These are phyloP conservation scores for Podargus strigoides DNA, from an alignment of 2,797 vertebrate genomes.

Conservation along the genomic window DNA sequence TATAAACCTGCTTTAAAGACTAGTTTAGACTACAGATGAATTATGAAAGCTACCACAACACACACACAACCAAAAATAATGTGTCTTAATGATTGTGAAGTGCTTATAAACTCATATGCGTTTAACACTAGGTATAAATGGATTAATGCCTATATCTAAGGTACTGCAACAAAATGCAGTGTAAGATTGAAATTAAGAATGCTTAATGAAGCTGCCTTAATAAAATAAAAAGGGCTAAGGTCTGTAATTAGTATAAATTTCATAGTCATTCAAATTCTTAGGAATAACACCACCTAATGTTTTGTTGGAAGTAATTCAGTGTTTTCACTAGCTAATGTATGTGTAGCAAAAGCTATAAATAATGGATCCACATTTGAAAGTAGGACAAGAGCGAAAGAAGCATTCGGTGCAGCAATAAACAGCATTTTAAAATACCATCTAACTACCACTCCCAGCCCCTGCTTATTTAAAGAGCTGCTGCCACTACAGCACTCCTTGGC, in stretches of 20 bases:
- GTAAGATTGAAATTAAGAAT: neutral
- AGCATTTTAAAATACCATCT: conserved; percentile 47
- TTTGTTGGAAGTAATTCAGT: conserved; percentile 37
- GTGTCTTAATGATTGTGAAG: neutral
- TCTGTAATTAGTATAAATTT: conserved; percentile 21
- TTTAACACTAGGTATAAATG: neutral
- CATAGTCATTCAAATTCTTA: conserved; percentile 43
- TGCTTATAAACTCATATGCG: neutral
- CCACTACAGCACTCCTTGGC: conserved; percentile 35
- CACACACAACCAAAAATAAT: neutral
- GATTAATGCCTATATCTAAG: neutral
- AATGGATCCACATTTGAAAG: conserved; percentile 47
- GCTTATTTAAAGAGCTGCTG: conserved; percentile 50
- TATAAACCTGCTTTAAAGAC: conserved; percentile 36
- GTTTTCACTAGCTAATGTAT: conserved; percentile 49
- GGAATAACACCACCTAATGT: conserved; percentile 27
- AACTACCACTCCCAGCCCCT: conserved; percentile 11
- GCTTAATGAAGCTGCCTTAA: conserved; percentile 32
- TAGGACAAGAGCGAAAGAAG: conserved; percentile 26
- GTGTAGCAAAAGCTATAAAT: conserved; percentile 60
- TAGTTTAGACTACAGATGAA: neutral
- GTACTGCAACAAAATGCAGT: neutral
- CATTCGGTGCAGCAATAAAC: conserved; percentile 33
- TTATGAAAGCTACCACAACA: conserved; percentile 34
- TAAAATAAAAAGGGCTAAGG: neutral